Evolutionary conservation across 2,888 invertebrate genomes (phyloP), one percentile per base, ranked within the genome.

Genomic region (Apamea crenata): DNA sequence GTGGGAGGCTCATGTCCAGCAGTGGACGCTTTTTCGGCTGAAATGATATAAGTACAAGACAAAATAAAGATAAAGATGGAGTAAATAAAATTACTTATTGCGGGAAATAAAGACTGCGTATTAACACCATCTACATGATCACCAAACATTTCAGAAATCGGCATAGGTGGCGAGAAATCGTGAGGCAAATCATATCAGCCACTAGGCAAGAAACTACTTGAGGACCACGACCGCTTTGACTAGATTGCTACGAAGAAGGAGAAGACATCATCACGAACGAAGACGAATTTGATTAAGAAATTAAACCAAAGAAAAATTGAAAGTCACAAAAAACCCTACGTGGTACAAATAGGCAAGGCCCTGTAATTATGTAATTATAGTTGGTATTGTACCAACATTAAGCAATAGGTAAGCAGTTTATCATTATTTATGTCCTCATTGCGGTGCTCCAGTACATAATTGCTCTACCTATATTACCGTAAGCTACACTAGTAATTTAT

Each of bases 381-480:
- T 59, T n/a, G 1, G n/a, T 66, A 44, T n/a, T 44, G 10, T 40
- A 74, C 36, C 36, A 68, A 82, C 61, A 82, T 47, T 65, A 82
- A 74, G 75, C 67, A 80, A 87, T 87, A 79, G 67, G 77, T 82
- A 70, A 77, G 70, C 82, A 78, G 73, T 84, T 74, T 81, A 76
- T 82, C 83, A 85, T 85, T 85, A 82, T 82, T 79, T 82, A 85
- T 85, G 79, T 75, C 77, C 77, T 80, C 66, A n/a, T 77, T 77
- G 83, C 73, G 86, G 86, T 80, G 70, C 44, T 65, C 71, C 68
- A 75, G 72, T 82, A 85, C 87, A 84, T 84, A 82, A 84, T 84
- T 82, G 84, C 74, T 86, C 56, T 66, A 63, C 80, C 66, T 82
- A 79, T 79, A 85, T 85, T 85, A 75, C 79, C 69, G 63, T 85